Evolutionary conservation across 2,113 vertebrate genomes (phyloP), one percentile per base, ranked within the genome.

Genomic region (Semnopithecus entellus): DNA sequence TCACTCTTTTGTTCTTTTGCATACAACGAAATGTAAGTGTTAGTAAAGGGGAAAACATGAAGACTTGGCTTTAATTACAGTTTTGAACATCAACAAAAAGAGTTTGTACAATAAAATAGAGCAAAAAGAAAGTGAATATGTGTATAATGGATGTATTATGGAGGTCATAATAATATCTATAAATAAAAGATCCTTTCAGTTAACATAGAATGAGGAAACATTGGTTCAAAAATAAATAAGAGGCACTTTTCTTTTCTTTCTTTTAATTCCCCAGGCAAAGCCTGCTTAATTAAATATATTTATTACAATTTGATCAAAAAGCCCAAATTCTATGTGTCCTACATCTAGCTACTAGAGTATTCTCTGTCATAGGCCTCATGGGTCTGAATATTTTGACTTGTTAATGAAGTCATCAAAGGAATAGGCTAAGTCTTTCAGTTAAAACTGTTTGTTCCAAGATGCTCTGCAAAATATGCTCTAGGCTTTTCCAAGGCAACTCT

Each of bases 231-330:
- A 95, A 97, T 98, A 98, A 98, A 98, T 98, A 98, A 97, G 97
- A 98, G 91, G 82, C 94, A 70, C 75, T 97, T 70, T 98, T 98
- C 97, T 45, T 76, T 97, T 94, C 88, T 72, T 98, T 96, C 90
- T 92, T 79, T 97, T 97, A 98, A 97, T 97, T 96, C 91, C 97
- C 85, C 95, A 97, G 96, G 97, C 97, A 98, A 98, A 98, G 66
- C 83, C 93, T 95, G 91, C 96, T 98, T 99, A 98, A 99, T 99
- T 99, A 98, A 98, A 99, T 68, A 94, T 98, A 98, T 98, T 99
- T 98, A 98, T 98, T 98, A 98, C 95, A 98, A 98, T 97, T 98
- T 98, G 98, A 99, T 99, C 97, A 99, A 99, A 99, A 99, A 98
- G 96, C 90, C 95, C 95, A 95, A 98, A 98, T 98, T 99, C 98